These are phyloP conservation scores for Bryconaethiops microstoma DNA, from an alignment of 2,797 vertebrate genomes.

Conservation along the genomic window DNA sequence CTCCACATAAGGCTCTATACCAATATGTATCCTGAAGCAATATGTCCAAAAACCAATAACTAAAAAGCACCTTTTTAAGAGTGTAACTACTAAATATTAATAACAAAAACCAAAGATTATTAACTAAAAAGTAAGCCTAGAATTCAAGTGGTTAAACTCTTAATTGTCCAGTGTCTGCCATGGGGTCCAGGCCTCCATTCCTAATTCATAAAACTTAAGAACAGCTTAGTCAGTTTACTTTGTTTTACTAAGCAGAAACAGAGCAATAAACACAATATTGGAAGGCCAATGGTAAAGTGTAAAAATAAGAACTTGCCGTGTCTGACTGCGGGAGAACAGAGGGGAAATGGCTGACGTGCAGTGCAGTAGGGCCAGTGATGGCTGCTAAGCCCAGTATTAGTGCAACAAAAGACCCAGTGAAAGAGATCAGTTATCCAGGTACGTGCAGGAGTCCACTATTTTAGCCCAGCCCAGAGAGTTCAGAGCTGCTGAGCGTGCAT, in stretches of 20 bases:
- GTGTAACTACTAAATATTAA: not conserved
- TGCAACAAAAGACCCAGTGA: slow-evolving; percentile 49
- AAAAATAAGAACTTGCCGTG: not conserved
- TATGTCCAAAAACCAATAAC: not conserved
- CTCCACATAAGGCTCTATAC: not conserved
- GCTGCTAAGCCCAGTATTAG: slow-evolving; percentile 42
- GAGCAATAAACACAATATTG: not conserved
- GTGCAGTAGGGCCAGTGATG: slow-evolving; percentile 24
- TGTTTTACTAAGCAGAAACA: not conserved
- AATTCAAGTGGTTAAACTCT: no score
- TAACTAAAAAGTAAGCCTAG: no score
- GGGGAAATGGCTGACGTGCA: slow-evolving; percentile 12
- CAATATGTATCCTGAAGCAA: not conserved
- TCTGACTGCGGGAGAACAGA: not conserved
- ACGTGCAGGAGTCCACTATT: slow-evolving; percentile 46
- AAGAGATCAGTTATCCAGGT: slow-evolving; percentile 45
- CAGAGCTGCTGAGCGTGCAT: slow-evolving; percentile 5
- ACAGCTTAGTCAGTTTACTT: not conserved
- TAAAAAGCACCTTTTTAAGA: not conserved
- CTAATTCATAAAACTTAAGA: not conserved
- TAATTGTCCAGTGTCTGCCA: not conserved
- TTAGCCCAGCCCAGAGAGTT: slow-evolving; percentile 8
- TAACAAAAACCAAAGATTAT: not conserved
- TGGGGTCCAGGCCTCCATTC: not conserved
- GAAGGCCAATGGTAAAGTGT: not conserved